Conservation (phyloP, 2,797 vertebrate species). For the Anguilla anguilla region DNA sequence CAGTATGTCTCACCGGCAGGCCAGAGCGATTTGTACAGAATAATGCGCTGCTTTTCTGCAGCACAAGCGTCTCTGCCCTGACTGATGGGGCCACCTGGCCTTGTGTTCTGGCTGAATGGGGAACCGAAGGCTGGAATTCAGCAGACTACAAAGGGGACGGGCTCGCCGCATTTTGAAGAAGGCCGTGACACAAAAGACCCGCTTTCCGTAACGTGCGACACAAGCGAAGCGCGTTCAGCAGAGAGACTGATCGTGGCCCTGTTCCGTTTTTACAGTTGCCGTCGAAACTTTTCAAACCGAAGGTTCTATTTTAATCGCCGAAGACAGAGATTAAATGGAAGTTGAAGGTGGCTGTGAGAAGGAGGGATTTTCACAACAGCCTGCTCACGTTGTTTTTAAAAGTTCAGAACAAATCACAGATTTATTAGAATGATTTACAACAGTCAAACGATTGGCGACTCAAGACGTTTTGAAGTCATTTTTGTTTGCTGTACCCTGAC, state of each 20-base stretch:
- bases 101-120: slow-evolving; percentile 40
- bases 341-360: background rate
- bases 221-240: background rate
- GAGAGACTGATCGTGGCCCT: background rate
- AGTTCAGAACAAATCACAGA: background rate
- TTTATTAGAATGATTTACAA: background rate
- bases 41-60: background rate
- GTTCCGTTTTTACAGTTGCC: background rate
- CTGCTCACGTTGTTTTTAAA: background rate
- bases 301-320: background rate
- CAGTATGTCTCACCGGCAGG: background rate
- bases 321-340: background rate
- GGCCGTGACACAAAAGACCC: background rate
- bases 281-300: background rate
- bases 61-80: slow-evolving; percentile 37
- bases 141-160: slow-evolving; percentile 35
- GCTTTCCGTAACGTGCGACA: background rate
- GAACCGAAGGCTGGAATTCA: slow-evolving; percentile 33
- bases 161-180: background rate
- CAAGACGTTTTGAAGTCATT: too few relatives aligned
- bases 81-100: slow-evolving; percentile 52
- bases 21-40: background rate
- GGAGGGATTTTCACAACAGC: background rate
- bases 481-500: too few relatives aligned
- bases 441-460: too few relatives aligned